Evolutionary conservation across 2,797 vertebrate genomes (phyloP), one percentile per base, ranked within the genome.

Genomic region (Rhynchotus rufescens): DNA sequence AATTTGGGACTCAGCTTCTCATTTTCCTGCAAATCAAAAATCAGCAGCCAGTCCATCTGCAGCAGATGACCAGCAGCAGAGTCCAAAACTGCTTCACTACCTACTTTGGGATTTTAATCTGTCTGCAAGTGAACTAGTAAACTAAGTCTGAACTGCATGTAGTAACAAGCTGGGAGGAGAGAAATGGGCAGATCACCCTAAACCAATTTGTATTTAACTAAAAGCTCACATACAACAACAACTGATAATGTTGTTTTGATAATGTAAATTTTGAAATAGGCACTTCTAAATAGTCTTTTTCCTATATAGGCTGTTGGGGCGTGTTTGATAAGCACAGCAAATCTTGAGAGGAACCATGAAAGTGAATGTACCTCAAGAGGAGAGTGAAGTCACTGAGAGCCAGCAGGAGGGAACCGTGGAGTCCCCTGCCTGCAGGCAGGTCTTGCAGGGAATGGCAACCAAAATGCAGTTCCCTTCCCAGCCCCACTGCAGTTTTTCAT

Each of bases 11-110:
- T 80, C 71, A 74, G 30, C 32, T 28, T 80, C 19, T 88, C 22
- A 6, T 76, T 64, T 88, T 84, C 38, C 17, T 93, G 32, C 11
- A 74, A 59, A 84, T 75, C 74, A 68, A 94, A 84, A 84, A 64
- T 9, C 17, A 83, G 17, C 38, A 56, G 45, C 57, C 13, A n/a
- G 57, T 49, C 47, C 32, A 60, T 32, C 56, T 6, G 0, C 71
- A 77, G 36, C 56, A 89, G 84, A 72, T 30, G 17, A 59, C 40
- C 56, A 61, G 14, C 69, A 84, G 45, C 68, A 72, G 54, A 45
- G 51, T 61, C 62, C 65, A 80, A 59, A 89, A 65, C 28, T 1
- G 2, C 49, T 61, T n/a, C 36, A 92, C n/a, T 36, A 44, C 34
- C 34, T 83, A 3, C 56, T 60, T 6, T 38, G 79, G 19, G 28